These are phyloP conservation scores for Diabrotica virgifera DNA, from an alignment of 1,140 invertebrate species.

Conservation along the genomic window DNA sequence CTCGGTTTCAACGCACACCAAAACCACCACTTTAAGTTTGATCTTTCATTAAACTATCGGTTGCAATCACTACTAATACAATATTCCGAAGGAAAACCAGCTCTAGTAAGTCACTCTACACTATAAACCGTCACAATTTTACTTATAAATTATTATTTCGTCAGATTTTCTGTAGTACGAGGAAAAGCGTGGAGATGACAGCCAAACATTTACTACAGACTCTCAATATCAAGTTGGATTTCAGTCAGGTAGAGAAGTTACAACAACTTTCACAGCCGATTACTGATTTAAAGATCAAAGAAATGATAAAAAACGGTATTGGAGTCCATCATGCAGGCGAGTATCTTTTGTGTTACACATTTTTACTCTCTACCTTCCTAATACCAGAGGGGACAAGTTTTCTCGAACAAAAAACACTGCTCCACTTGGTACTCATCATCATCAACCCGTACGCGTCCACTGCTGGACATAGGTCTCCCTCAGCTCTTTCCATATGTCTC, in stretches of 20 bases:
- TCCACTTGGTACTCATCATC: too few relatives aligned
- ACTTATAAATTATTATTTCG: constrained; percentile 17
- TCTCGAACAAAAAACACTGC: too few relatives aligned
- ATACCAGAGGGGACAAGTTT: too few relatives aligned
- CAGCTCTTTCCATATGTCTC: too few relatives aligned
- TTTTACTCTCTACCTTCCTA: too few relatives aligned
- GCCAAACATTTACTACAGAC: constrained; percentile 61
- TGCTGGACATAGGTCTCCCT: too few relatives aligned
- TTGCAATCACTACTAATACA: constrained; percentile 64
- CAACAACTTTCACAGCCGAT: constrained; percentile 52
- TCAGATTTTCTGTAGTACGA: constrained; percentile 74
- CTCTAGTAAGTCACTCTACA: constrained; percentile 56
- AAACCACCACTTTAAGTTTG: constrained; percentile 67
- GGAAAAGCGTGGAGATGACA: constrained; percentile 69
- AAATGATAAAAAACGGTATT: constrained; percentile 59
- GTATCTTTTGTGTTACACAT: too few relatives aligned
- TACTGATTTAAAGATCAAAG: constrained; percentile 47
- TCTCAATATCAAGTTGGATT: constrained; percentile 55
- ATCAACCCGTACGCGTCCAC: too few relatives aligned
- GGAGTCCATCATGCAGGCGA: constrained; percentile 69
- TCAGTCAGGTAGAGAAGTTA: constrained; percentile 55
- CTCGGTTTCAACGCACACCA: constrained; percentile 59
- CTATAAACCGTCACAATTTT: neutral
- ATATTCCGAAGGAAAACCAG: constrained; percentile 71
- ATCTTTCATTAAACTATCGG: constrained; percentile 73